phyloP scores from a whole-genome alignment of 2,888 invertebrate genomes.

The Polydrusus cervinus region DNA sequence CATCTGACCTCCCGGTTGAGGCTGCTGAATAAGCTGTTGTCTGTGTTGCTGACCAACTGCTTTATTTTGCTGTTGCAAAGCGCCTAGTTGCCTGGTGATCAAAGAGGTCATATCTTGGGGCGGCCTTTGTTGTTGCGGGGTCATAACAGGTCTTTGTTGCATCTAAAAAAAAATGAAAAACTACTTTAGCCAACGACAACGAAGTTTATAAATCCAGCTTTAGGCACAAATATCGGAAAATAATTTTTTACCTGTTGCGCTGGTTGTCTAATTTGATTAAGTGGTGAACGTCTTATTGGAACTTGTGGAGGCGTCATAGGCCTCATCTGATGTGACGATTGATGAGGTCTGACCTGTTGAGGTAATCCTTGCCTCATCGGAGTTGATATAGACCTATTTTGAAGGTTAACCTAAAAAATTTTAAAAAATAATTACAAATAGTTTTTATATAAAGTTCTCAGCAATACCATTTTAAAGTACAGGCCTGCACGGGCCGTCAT shows the following conservation, averaged over 20 bases:
- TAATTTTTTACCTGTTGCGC: slow-evolving; percentile 3
- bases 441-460: no score
- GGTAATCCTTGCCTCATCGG: slow-evolving; percentile 26
- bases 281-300: slow-evolving; percentile 32
- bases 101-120: slow-evolving; percentile 15
- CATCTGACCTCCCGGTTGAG: slow-evolving; percentile 13
- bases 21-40: slow-evolving; percentile 46
- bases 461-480: no score
- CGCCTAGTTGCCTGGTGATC: slow-evolving; percentile 23
- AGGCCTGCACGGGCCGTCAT: no score
- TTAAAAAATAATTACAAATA: no score
- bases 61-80: slow-evolving; percentile 28
- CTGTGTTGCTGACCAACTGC: slow-evolving; percentile 34
- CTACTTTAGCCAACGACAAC: no score
- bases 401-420: slow-evolving; percentile 21
- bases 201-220: no score
- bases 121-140: slow-evolving; percentile 18
- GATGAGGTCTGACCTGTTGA: slow-evolving; percentile 42
- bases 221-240: no score
- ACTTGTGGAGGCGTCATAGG: slow-evolving; percentile 37
- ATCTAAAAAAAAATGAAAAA: slow-evolving; percentile 12
- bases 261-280: slow-evolving; percentile 24
- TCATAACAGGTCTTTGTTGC: slow-evolving; percentile 24
- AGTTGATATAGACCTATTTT: not conserved
- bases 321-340: slow-evolving; percentile 39